phyloP scores from a whole-genome alignment of 2,113 vertebrate species.

The Danionella cerebrum region DNA sequence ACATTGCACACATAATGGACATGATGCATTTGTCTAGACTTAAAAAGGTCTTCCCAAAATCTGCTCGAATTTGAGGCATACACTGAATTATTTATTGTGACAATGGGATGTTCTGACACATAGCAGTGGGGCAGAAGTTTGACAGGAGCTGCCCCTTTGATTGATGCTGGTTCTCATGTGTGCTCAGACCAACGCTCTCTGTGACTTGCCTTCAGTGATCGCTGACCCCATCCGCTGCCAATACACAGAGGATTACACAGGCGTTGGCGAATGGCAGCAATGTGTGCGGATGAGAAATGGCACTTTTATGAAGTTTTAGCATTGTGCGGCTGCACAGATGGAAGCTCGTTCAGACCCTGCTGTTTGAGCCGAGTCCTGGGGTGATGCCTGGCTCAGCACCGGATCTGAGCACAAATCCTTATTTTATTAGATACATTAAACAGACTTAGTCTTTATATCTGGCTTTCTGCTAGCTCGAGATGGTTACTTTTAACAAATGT shows the following conservation, averaged over 20 bases:
- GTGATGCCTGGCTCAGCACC: conserved; percentile 21
- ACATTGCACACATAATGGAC: no score
- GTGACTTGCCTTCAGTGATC: conserved; percentile 18
- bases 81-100: background rate
- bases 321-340: conserved; percentile 41
- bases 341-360: conserved; percentile 42
- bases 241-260: conserved; percentile 6
- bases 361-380: conserved; percentile 43
- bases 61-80: background rate
- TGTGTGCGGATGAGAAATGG: conserved; percentile 8
- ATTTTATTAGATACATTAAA: conserved; percentile 44
- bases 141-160: conserved; percentile 13
- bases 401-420: conserved; percentile 38
- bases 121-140: background rate
- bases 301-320: conserved; percentile 33
- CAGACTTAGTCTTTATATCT: conserved; percentile 25
- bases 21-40: no score
- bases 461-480: conserved; percentile 24
- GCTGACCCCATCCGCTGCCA: conserved; percentile 1
- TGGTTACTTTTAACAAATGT: conserved; percentile 25
- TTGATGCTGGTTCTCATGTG: conserved; percentile 16
- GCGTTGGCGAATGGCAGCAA: background rate
- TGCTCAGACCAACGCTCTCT: conserved; percentile 10
- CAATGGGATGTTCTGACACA: background rate
- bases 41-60: background rate